A percentile compares a stretch with the other conserved stretches of the same genome.
phyloP scores from a whole-genome alignment of 2,113 vertebrate genomes.

The Spea bombifrons region DNA sequence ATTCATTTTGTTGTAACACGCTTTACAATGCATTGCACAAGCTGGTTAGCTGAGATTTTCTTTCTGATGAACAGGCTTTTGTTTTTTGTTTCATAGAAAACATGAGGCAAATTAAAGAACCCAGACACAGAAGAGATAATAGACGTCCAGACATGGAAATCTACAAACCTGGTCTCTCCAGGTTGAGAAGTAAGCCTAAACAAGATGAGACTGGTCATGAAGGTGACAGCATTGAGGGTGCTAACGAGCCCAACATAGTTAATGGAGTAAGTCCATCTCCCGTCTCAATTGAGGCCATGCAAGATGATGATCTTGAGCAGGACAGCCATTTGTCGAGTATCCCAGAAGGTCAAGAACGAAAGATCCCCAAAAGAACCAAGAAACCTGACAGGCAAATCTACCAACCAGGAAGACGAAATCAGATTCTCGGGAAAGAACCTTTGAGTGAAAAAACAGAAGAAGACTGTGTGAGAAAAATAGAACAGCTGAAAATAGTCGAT shows the following conservation, averaged over 20 bases:
- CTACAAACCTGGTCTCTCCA: slow-evolving; percentile 77
- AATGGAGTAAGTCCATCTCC: slow-evolving; percentile 27
- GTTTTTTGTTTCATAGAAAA: slow-evolving; percentile 52
- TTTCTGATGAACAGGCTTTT: neutral
- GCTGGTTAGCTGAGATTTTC: neutral
- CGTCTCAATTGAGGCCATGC: slow-evolving; percentile 39
- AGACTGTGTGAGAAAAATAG: slow-evolving; percentile 66
- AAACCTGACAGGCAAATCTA: slow-evolving; percentile 94
- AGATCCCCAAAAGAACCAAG: slow-evolving; percentile 70
- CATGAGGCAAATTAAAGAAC: slow-evolving; percentile 69
- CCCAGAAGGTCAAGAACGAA: slow-evolving; percentile 53
- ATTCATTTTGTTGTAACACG: too few relatives aligned
- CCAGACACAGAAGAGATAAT: slow-evolving; percentile 74
- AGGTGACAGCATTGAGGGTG: slow-evolving; percentile 52
- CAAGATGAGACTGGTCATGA: slow-evolving; percentile 55
- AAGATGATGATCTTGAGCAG: slow-evolving; percentile 52
- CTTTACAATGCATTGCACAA: too few relatives aligned
- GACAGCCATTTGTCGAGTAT: slow-evolving; percentile 50
- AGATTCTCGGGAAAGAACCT: slow-evolving; percentile 56
- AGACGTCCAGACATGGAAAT: slow-evolving; percentile 85
- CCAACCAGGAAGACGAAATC: slow-evolving; percentile 82
- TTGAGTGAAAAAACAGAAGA: slow-evolving; percentile 51
- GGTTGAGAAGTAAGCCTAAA: slow-evolving; percentile 64
- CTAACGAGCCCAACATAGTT: slow-evolving; percentile 42
- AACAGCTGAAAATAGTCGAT: slow-evolving; percentile 69